Evolutionary conservation across 2,888 invertebrate species (phyloP).

Genomic region (Rotaria sp.): DNA sequence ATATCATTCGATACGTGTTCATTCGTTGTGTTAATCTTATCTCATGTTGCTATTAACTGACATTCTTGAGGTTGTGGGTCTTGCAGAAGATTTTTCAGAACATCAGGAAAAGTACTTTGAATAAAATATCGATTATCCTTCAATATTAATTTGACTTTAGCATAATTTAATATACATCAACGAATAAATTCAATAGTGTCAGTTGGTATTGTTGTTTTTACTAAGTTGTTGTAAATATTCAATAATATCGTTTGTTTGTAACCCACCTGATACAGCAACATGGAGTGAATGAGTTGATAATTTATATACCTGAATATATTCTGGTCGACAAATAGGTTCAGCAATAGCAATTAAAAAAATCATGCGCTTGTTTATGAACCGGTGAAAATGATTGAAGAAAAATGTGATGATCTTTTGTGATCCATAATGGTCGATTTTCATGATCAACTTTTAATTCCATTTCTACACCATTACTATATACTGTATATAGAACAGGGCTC

Average conservation of each 20-base stretch:
- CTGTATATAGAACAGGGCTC: no score
- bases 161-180: slow-evolving; percentile 93
- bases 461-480: no score
- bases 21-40: not conserved
- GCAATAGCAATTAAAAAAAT: slow-evolving; percentile 96
- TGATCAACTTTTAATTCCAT: slow-evolving; percentile 80
- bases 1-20: slow-evolving; percentile 80
- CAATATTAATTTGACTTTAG: slow-evolving; percentile 90
- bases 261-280: slow-evolving; percentile 94
- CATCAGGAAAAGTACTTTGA: slow-evolving; percentile 71
- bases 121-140: slow-evolving; percentile 93
- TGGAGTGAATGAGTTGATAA: slow-evolving; percentile 96
- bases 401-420: slow-evolving; percentile 90
- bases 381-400: slow-evolving; percentile 97
- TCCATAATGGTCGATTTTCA: slow-evolving; percentile 82
- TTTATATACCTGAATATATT: slow-evolving; percentile 57
- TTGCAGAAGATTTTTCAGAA: slow-evolving; percentile 85
- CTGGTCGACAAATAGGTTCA: slow-evolving; percentile 58
- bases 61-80: slow-evolving; percentile 90
- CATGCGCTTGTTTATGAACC: slow-evolving; percentile 96
- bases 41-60: slow-evolving; percentile 62
- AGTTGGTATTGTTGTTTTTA: slow-evolving; percentile 84
- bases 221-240: slow-evolving; percentile 89
- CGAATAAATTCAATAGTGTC: slow-evolving; percentile 88
- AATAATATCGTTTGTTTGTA: slow-evolving; percentile 91